Evolutionary conservation across 2,888 invertebrate genomes (phyloP).

Genomic region (Timandra comae): DNA sequence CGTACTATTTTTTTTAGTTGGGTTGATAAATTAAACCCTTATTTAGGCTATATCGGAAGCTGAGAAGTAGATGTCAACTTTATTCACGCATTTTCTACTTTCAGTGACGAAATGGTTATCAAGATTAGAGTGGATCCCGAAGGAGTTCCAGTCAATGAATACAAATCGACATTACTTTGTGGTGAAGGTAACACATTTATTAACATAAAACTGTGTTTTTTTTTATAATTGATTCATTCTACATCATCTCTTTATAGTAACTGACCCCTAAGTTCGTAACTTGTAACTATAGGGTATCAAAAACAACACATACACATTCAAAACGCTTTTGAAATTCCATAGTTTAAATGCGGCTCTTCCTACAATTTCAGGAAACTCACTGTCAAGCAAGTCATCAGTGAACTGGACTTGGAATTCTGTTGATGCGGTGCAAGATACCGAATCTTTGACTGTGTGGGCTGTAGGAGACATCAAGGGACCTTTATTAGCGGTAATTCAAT

Average conservation of each 20-base stretch:
- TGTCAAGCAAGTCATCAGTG: conserved; percentile 33
- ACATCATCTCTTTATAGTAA: too few species aligned
- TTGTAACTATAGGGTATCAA: too few species aligned
- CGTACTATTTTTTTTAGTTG: too few species aligned
- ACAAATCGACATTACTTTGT: conserved; percentile 82
- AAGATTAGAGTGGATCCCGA: conserved; percentile 81
- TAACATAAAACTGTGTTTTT: not conserved
- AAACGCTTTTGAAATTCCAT: too few species aligned
- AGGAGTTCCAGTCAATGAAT: conserved; percentile 81
- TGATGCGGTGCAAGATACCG: conserved; percentile 78
- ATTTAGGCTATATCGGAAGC: too few species aligned
- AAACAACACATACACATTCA: too few species aligned
- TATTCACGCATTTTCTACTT: conserved; percentile 23
- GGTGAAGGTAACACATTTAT: conserved; percentile 70
- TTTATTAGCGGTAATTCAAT: conserved; percentile 71
- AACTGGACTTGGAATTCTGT: conserved; percentile 46
- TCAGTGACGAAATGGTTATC: conserved; percentile 79
- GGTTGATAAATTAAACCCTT: too few species aligned
- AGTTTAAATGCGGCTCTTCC: too few species aligned
- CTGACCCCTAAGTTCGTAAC: too few species aligned
- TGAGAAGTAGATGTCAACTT: too few species aligned
- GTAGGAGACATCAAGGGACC: conserved; percentile 81
- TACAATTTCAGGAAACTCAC: conserved; percentile 25
- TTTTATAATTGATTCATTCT: not conserved
- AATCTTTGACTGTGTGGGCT: conserved; percentile 77